Base-by-base conservation (phyloP, 2,113 vertebrate species). In the Pseudonaja textilis region DNA sequence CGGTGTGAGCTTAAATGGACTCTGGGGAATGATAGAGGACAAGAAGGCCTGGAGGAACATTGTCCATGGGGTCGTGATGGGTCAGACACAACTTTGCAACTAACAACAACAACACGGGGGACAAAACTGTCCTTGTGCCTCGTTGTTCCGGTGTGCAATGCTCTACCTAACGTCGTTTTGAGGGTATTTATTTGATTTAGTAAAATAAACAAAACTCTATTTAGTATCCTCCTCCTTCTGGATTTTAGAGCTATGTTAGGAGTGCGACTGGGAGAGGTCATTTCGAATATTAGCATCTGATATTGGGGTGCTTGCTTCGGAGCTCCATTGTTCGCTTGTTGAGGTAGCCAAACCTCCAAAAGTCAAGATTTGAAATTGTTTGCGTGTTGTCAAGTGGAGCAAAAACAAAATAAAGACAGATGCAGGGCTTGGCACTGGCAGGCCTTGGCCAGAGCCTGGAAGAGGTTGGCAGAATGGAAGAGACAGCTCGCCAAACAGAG, bases 401-500 rank as follows among this genome's bases (percentile, higher is more conserved):
- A 64, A 18, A 90, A 25, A 29, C 52, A 47, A 23, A 90, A 93
- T 91, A 42, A 56, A 91, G 94, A 89, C 0, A 93, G 92, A 93
- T 93, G 92, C 74, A 52, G 11, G 29, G 22, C 14, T 39, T 93
- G 92, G 88, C 92, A 90, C 22, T 5, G 5, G 4, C 55, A 81
- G 23, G 23, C 54, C 45, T 90, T 93, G 92, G 88, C 85, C 11
- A 14, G 16, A 56, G 39, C 14, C 88, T 87, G 25, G 81, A 93
- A 55, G n/a, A 86, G 55, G 23, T 89, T 93, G 92, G 88, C 92
- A 93, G 54, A 55, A 90, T 59, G 54, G 55, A 61, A 90, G 59
- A 85, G 74, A 74, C 50, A 50, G 39, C 39, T 55, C 18, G 39
- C n/a, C 26, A 26, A 89, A 39, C 39, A 1, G 87, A 52, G 55